Evolutionary conservation across 2,113 vertebrate genomes (phyloP).

Genomic region (Parotia lawesii): DNA sequence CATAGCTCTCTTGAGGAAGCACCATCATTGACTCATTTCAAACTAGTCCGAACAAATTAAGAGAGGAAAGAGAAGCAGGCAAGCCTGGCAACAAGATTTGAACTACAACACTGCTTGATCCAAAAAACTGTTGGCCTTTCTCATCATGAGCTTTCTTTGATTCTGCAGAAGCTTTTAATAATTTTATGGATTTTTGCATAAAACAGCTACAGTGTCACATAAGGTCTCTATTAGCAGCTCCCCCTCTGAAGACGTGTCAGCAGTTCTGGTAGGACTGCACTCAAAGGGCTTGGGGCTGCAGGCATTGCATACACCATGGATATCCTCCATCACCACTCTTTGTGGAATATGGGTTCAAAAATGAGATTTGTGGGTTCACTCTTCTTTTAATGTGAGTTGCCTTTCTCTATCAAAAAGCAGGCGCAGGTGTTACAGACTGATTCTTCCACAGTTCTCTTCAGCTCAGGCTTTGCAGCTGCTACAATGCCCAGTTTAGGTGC

Average conservation of each 20-base stretch:
- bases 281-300: neutral
- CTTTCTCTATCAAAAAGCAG: neutral
- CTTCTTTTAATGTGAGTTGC: neutral
- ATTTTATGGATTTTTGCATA: constrained; percentile 56
- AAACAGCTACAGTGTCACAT: constrained; percentile 20
- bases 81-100: constrained; percentile 20
- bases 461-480: neutral
- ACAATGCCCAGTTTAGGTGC: neutral
- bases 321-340: neutral
- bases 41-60: constrained; percentile 45
- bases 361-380: neutral
- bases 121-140: constrained; percentile 47
- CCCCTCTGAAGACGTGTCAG: constrained; percentile 4
- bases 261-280: neutral
- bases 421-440: neutral
- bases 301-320: neutral
- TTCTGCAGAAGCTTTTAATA: constrained; percentile 60
- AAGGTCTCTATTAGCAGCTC: constrained; percentile 41
- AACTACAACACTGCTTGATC: constrained; percentile 3
- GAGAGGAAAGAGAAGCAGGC: constrained; percentile 24
- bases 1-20: neutral
- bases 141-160: constrained; percentile 50
- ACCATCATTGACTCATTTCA: constrained; percentile 42
- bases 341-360: neutral
- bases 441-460: neutral